Conservation (phyloP, 2,888 invertebrate genomes). For the Mylabris sibirica region DNA sequence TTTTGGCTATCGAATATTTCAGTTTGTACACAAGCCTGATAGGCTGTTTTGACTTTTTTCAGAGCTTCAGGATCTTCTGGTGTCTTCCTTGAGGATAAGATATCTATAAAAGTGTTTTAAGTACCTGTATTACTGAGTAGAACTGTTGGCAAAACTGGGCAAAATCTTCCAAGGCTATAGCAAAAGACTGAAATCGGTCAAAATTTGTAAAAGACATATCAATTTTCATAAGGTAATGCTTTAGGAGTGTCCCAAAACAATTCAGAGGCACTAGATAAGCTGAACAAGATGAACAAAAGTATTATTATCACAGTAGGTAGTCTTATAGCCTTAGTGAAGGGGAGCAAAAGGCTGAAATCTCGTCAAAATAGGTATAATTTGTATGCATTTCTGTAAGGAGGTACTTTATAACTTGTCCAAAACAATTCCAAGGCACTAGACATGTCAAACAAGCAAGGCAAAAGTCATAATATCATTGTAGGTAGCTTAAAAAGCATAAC, state of each 20-base stretch:
- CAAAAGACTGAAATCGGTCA: conserved; percentile 20
- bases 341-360: no score
- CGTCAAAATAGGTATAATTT: no score
- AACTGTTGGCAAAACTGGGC: background rate
- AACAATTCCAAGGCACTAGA: background rate
- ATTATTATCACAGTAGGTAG: no score
- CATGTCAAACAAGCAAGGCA: background rate
- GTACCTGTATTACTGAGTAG: background rate
- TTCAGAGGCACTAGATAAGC: no score
- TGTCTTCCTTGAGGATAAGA: conserved; percentile 44
- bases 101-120: conserved; percentile 43
- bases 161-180: conserved; percentile 15
- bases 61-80: conserved; percentile 52
- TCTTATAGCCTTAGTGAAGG: no score
- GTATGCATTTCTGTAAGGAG: no score
- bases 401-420: no score
- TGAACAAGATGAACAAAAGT: no score
- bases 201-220: no score
- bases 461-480: background rate
- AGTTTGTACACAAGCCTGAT: conserved; percentile 52
- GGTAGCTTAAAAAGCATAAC: background rate
- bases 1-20: conserved; percentile 25
- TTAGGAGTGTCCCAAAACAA: no score
- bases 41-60: conserved; percentile 57
- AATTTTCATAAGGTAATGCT: no score